Evolutionary conservation across 2,888 invertebrate species (phyloP), one percentile per base, ranked within the genome.

Genomic region (Sisyra terminalis): DNA sequence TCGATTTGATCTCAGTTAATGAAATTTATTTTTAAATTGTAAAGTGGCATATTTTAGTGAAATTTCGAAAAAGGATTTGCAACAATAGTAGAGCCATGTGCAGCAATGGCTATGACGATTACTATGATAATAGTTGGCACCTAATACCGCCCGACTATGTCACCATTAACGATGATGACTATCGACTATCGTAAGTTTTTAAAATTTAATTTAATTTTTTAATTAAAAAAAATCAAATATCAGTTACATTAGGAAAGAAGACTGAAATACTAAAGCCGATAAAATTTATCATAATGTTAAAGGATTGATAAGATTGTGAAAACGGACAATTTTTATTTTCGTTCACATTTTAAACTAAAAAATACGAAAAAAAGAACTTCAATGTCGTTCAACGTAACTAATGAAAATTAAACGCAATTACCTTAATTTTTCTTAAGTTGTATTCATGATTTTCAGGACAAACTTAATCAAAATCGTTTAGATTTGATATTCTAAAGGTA

Each of bases 81-180:
- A 24, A 14, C 36, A 24, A 16, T 39, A 58, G 59, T 59, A 64
- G 57, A 52, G 67, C 67, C 63, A 73, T 72, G 72, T 69, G 71
- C 61, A 69, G 64, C 42, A 72, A 69, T 53, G 57, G 58, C 37
- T 78, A 76, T 52, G 69, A 70, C 46, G 71, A 71, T 44, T 76
- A 73, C 53, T 72, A 71, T 55, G 80, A 80, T 53, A 69, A 70
- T 52, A 70, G 71, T 53, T 80, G 79, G 78, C 70, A 78, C 45
- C 70, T 76, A 50, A 72, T 77, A 50, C 78, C 79, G 8, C 75
- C 78, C 53, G 80, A 80, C 59, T 81, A 80, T 57, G 71, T 73
- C 32, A 67, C 65, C 47, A 15, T 13, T 5, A 57, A 70, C 62
- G 80, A 79, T 36, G 80, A 81, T 40, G 81, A 80, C 54, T 80